Conservation (phyloP, 2,797 vertebrate genomes). For the Cossypha niveicapilla region DNA sequence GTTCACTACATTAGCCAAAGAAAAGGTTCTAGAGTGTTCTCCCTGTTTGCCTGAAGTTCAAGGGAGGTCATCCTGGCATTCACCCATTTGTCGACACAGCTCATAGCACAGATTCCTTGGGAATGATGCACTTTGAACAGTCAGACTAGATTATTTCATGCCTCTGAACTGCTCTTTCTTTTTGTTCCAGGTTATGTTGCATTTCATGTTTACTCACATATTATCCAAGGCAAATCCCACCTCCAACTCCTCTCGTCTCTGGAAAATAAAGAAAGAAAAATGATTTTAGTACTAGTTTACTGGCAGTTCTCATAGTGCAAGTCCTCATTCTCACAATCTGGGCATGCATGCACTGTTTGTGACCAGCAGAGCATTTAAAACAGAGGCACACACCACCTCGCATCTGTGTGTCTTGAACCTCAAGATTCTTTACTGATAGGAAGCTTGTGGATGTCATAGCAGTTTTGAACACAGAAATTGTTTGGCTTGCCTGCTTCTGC, state of each 20-base stretch:
- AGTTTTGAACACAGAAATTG: neutral
- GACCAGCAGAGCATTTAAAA: neutral
- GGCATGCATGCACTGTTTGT: neutral
- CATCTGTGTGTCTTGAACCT: neutral
- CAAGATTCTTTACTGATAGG: neutral
- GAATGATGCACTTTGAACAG: neutral
- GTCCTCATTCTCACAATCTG: neutral
- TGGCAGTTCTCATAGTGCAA: neutral
- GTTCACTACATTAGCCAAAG: neutral
- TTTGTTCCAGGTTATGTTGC: neutral
- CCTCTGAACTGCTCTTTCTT: neutral
- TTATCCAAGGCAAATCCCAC: conserved; percentile 78
- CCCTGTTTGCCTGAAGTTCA: neutral
- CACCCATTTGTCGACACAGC: neutral
- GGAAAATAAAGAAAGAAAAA: conserved; percentile 3
- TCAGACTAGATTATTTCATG: neutral
- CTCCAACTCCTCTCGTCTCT: conserved; percentile 73
- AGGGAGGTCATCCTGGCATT: neutral
- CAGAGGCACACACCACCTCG: neutral
- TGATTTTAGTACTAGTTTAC: neutral
- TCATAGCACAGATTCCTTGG: neutral
- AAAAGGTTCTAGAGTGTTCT: neutral
- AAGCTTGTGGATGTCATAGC: neutral
- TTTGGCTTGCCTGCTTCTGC: neutral
- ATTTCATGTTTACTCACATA: conserved; percentile 73